Base-by-base conservation (phyloP, 1,140 invertebrate species). In the Rhysida immarginata region DNA sequence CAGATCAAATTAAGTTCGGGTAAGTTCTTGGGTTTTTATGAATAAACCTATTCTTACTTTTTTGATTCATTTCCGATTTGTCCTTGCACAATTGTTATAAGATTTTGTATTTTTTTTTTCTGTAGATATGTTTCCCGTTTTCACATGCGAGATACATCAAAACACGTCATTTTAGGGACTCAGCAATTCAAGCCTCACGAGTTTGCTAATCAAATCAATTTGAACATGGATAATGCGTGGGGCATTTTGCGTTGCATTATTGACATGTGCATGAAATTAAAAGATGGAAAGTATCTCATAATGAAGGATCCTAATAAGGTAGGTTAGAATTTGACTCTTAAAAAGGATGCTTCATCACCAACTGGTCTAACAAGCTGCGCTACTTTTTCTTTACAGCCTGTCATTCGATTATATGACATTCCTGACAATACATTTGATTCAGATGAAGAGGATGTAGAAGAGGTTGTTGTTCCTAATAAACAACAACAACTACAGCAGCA, bases 191-290 rank as follows among this genome's bases (percentile, higher is more conserved):
- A 95, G 67, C 96, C 96, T 1, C 83, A 86, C 63, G 96, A 99
- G 74, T 99, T 99, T 72, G 95, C 95, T 5, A 90, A 87, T 2
- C 96, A 99, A 73, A 99, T 99, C 64, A 98, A 96, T 75, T 72
- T 99, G 58, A 98, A 95, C 66, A 95, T 99, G 92, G 96, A 99
- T 68, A 99, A 99, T 71, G 93, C 88, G 1, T 99, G 96, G 96
- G 96, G 95, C 58, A 90, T 99, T 53, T 72, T 99, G n/a, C 78
- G 95, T 2, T 98, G 93, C 68, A 95, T 99, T 61, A 87, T 99
- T 65, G 95, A 99, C 68, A 85, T 95, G 57, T 94, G 93, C 61
- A 92, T 97, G 87, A 95, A 95, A 68, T 87, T 98, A 64, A 89
- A 93, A 63, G 91, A 96, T 69, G 96, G 96, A 62, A 78, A 82